Evolutionary conservation across 2,113 vertebrate genomes (phyloP).

Genomic region (Xenopus borealis): DNA sequence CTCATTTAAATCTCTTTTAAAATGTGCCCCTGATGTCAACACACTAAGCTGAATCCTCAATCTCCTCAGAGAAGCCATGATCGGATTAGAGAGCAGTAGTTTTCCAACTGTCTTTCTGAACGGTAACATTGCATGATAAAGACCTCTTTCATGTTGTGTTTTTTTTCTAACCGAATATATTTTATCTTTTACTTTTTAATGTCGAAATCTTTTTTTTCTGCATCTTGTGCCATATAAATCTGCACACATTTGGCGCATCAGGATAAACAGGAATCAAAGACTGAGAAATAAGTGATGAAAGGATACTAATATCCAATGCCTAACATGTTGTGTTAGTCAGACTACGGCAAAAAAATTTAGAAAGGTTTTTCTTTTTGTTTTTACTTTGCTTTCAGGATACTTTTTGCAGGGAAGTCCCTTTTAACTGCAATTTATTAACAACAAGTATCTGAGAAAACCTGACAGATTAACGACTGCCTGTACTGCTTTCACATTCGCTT

Average conservation of each 20-base stretch:
- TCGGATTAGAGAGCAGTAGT: constrained; percentile 72
- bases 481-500: constrained; percentile 8
- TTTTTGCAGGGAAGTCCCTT: constrained; percentile 11
- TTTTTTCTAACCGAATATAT: neutral
- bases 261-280: neutral
- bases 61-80: constrained; percentile 60
- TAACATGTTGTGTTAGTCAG: too few species aligned
- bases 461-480: neutral
- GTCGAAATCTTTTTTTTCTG: neutral
- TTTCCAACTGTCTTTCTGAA: constrained; percentile 53
- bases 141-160: constrained; percentile 16
- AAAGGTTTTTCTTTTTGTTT: too few species aligned
- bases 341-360: too few species aligned
- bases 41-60: constrained; percentile 52
- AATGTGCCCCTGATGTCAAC: constrained; percentile 50
- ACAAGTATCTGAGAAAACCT: neutral
- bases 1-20: constrained; percentile 40
- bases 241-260: neutral
- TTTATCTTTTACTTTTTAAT: neutral
- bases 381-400: neutral
- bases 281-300: too few species aligned
- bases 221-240: neutral
- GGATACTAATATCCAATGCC: neutral
- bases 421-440: neutral
- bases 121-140: constrained; percentile 11